Conservation (phyloP, 1,140 invertebrate genomes). For the Eupeodes corollae region DNA sequence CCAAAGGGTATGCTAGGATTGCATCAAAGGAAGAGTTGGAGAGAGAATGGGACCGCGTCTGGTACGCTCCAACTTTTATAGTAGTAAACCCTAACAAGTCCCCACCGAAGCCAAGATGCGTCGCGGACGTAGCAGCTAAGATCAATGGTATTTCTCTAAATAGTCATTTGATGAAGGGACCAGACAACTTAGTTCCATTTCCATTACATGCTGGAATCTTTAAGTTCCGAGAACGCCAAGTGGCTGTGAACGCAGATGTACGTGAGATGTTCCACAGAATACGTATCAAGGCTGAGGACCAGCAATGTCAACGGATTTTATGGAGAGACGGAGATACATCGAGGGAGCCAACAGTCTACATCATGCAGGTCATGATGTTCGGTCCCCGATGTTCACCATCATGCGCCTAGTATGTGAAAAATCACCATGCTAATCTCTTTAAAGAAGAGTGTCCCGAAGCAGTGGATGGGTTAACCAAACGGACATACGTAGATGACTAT, state of each 20-base stretch:
- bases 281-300: neutral
- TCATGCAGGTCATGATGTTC: neutral
- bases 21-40: neutral
- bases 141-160: neutral
- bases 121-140: conserved; percentile 18
- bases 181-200: neutral
- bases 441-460: conserved; percentile 11
- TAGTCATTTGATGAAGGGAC: neutral
- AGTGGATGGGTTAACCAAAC: conserved; percentile 14
- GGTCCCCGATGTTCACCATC: neutral
- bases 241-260: neutral
- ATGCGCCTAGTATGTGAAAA: neutral
- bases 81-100: conserved; percentile 14
- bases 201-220: neutral
- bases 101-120: conserved; percentile 11
- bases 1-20: neutral
- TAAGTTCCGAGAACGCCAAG: neutral
- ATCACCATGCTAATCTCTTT: conserved; percentile 9
- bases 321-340: neutral
- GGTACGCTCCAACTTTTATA: conserved; percentile 20
- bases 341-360: neutral
- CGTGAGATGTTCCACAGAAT: neutral
- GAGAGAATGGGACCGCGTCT: neutral
- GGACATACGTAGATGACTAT: conserved; percentile 35
- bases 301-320: neutral